phyloP scores from a whole-genome alignment of 2,113 vertebrate genomes.

The Ochotona curzoniae region DNA sequence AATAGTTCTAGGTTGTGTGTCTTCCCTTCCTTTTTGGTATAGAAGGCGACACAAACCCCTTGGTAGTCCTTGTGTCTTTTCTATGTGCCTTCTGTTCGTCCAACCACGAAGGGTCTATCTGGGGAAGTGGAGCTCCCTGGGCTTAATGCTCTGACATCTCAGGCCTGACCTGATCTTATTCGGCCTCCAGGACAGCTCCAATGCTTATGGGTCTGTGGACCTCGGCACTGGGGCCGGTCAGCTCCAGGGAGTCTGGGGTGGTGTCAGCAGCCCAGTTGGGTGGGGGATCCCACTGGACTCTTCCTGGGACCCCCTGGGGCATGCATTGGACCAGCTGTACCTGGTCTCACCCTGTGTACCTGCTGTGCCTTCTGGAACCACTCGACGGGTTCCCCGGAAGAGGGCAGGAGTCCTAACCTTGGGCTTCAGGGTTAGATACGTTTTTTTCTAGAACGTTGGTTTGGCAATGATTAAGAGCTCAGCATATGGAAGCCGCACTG shows the following conservation, averaged over 20 bases:
- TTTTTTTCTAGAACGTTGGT: neutral
- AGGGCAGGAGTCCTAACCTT: neutral
- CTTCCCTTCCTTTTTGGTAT: rapidly evolving
- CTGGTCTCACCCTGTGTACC: neutral
- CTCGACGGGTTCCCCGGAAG: neutral
- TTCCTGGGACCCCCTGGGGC: neutral
- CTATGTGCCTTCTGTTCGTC: neutral
- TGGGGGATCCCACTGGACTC: neutral
- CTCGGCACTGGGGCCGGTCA: neutral
- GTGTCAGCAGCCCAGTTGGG: neutral
- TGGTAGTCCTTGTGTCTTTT: neutral
- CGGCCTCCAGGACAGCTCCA: neutral
- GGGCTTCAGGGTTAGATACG: neutral
- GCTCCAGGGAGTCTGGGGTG: neutral
- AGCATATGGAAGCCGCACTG: neutral
- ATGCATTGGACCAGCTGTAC: no score
- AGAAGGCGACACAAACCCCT: neutral
- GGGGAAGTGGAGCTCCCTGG: neutral
- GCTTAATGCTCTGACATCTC: neutral
- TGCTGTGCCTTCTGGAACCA: neutral
- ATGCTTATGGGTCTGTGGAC: neutral
- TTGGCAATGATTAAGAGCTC: neutral
- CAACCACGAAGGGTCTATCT: neutral
- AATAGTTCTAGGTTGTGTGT: no score
- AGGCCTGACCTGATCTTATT: neutral